Evolutionary conservation across 2,797 vertebrate species (phyloP).

Genomic region (Squalus acanthias): DNA sequence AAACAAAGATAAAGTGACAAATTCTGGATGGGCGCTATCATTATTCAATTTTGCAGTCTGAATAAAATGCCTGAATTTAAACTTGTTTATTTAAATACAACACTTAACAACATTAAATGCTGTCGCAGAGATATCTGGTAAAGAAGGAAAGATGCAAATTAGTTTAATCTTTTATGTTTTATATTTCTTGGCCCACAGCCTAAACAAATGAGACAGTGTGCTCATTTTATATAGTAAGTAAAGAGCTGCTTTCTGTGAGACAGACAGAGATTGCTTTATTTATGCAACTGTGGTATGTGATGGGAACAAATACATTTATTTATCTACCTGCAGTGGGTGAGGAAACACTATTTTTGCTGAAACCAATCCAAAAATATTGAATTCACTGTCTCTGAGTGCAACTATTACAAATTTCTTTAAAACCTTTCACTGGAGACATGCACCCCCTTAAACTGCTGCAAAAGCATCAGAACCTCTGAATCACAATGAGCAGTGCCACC

Average conservation of each 20-base stretch:
- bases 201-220: not conserved
- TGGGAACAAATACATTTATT: not conserved
- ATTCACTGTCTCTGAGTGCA: not conserved
- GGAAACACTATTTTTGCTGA: not conserved
- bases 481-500: not conserved
- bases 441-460: not conserved
- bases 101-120: not conserved
- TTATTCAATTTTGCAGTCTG: not conserved
- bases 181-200: constrained; percentile 9
- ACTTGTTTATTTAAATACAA: not conserved
- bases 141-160: constrained; percentile 20
- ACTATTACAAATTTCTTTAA: not conserved
- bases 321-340: not conserved
- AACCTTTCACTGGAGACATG: not conserved
- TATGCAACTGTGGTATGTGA: not conserved
- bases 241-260: not conserved
- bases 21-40: not conserved
- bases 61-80: not conserved
- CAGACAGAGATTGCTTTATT: not conserved
- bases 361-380: not conserved
- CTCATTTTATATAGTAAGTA: not conserved
- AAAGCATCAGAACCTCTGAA: too few relatives aligned
- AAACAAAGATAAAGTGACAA: not conserved
- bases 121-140: not conserved
- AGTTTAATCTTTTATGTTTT: not conserved